A percentile compares a stretch with the other conserved stretches of the same genome.
phyloP scores from a whole-genome alignment of 2,113 vertebrate species.

The Xiphophorus couchianus region DNA sequence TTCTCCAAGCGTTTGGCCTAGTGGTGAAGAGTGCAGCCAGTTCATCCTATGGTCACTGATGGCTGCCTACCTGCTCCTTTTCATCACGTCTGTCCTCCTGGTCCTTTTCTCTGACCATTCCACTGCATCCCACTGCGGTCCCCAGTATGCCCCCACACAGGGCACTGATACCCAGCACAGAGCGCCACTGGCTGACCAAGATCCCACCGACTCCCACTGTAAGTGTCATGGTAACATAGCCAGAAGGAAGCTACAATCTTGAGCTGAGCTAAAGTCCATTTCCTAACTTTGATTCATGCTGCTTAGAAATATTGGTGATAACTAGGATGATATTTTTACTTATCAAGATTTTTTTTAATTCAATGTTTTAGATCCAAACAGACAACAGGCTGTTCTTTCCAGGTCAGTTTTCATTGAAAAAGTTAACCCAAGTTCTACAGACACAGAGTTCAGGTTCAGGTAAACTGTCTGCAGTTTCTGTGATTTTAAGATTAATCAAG shows the following conservation, averaged over 20 bases:
- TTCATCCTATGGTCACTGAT: constrained; percentile 78
- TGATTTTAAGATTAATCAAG: too few relatives aligned
- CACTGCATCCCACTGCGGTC: constrained; percentile 70
- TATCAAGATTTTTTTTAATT: too few relatives aligned
- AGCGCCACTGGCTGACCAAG: constrained; percentile 62
- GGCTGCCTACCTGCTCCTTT: constrained; percentile 77
- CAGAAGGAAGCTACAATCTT: neutral
- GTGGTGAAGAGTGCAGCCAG: constrained; percentile 76
- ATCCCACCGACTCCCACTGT: constrained; percentile 78
- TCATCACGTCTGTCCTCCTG: constrained; percentile 80
- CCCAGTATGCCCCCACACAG: constrained; percentile 62
- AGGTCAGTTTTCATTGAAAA: too few relatives aligned
- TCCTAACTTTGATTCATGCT: too few relatives aligned
- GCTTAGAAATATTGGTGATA: too few relatives aligned
- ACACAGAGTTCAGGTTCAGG: too few relatives aligned
- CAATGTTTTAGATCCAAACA: too few relatives aligned
- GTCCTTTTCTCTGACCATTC: constrained; percentile 81
- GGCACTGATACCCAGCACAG: constrained; percentile 55
- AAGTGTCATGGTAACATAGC: constrained; percentile 71
- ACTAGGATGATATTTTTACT: too few relatives aligned
- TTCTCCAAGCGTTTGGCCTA: constrained; percentile 76
- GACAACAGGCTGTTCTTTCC: too few relatives aligned
- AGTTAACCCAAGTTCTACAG: too few relatives aligned
- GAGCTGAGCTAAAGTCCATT: neutral
- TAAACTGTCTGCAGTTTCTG: too few relatives aligned